Evolutionary conservation across 2,797 vertebrate genomes (phyloP).

Genomic region (Hafferia zeledoni): DNA sequence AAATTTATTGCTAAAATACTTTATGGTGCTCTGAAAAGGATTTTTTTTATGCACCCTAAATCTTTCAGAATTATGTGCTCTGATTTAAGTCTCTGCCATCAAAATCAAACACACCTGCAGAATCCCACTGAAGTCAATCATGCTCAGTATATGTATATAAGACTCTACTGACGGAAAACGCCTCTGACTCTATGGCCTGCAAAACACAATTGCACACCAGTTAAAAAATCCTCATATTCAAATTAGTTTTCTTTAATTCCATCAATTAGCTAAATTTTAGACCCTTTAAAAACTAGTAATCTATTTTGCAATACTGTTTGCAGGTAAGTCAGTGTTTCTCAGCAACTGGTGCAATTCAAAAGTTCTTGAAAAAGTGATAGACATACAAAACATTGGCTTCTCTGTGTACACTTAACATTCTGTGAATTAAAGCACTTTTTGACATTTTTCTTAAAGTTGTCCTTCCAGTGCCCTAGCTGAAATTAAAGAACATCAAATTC

Average conservation of each 20-base stretch:
- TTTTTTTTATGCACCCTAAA: not conserved
- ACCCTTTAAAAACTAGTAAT: not conserved
- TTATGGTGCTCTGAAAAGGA: not conserved
- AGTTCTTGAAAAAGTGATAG: not conserved
- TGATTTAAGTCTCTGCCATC: not conserved
- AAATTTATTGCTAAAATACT: not conserved
- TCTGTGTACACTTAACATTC: not conserved
- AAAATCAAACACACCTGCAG: not conserved
- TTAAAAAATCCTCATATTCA: not conserved
- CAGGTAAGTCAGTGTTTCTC: not conserved
- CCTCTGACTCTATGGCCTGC: not conserved
- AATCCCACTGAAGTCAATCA: not conserved
- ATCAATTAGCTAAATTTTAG: not conserved
- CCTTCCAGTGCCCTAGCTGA: conserved; percentile 21
- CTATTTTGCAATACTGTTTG: not conserved
- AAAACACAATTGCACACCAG: not conserved
- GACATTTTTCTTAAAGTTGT: conserved; percentile 1
- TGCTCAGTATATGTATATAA: not conserved
- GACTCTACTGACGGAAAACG: not conserved
- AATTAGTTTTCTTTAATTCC: not conserved
- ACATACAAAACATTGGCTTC: not conserved
- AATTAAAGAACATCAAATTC: conserved; percentile 51
- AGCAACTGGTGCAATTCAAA: not conserved
- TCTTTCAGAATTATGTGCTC: not conserved
- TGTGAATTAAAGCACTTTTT: conserved; percentile 8